phyloP scores from a whole-genome alignment of 2,113 vertebrate species.

The Melanostigma gelatinosum region DNA sequence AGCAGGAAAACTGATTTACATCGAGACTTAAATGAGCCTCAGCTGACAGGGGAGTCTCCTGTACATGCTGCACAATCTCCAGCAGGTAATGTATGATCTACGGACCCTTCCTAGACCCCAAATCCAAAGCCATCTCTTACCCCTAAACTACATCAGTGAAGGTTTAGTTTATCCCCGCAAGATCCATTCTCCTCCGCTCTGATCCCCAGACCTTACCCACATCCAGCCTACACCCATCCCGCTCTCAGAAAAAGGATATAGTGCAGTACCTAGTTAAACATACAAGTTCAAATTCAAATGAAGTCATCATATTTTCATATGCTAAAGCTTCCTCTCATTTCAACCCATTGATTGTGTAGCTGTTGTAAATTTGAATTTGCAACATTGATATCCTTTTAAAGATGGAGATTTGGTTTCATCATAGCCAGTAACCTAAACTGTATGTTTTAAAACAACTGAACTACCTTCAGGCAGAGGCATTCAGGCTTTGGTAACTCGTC shows the following conservation, averaged over 20 bases:
- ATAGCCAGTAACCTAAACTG: conserved; percentile 35
- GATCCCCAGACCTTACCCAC: conserved; percentile 28
- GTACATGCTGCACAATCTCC: conserved; percentile 89
- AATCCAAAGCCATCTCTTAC: conserved; percentile 58
- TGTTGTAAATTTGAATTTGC: conserved; percentile 65
- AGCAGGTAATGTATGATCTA: conserved; percentile 98
- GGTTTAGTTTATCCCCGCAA: conserved; percentile 56
- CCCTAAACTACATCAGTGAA: conserved; percentile 52
- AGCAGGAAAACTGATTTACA: conserved; percentile 86
- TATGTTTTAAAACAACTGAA: conserved; percentile 60
- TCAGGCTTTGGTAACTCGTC: conserved; percentile 42
- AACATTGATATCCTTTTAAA: conserved; percentile 69
- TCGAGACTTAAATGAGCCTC: conserved; percentile 88
- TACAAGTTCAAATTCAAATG: conserved; percentile 66
- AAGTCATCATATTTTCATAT: conserved; percentile 28
- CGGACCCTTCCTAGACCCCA: conserved; percentile 61
- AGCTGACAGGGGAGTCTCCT: conserved; percentile 86
- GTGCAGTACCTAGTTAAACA: conserved; percentile 46
- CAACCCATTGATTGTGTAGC: conserved; percentile 38
- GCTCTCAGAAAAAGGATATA: conserved; percentile 64
- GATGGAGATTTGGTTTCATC: conserved; percentile 57
- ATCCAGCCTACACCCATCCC: conserved; percentile 21
- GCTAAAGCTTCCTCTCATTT: conserved; percentile 37
- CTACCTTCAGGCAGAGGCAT: conserved; percentile 64
- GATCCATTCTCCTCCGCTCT: conserved; percentile 53